phyloP scores from a whole-genome alignment of 2,797 vertebrate genomes.

The Ctenopoma multispine region DNA sequence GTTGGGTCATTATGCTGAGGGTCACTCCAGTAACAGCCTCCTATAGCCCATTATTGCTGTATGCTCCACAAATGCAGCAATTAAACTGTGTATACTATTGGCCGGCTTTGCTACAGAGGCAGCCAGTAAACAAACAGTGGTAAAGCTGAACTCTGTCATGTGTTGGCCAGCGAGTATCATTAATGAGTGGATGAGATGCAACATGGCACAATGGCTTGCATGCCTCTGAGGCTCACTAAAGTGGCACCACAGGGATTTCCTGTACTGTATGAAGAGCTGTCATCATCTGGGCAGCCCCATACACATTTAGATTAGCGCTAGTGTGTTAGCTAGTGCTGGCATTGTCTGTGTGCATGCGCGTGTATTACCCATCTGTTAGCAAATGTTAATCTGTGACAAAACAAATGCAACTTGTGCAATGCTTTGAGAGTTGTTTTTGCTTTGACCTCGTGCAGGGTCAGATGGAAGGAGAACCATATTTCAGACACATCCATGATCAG shows the following conservation, averaged over 20 bases:
- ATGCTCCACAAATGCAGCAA: conserved; percentile 50
- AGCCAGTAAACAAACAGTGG: conserved; percentile 53
- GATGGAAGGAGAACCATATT: conserved; percentile 40
- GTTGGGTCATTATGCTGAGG: conserved; percentile 64
- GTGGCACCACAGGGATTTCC: conserved; percentile 57
- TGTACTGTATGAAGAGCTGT: conserved; percentile 50
- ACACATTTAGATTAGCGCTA: conserved; percentile 59
- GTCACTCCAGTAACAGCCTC: conserved; percentile 58
- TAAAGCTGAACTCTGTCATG: conserved; percentile 49
- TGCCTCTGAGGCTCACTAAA: conserved; percentile 56
- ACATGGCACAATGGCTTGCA: conserved; percentile 58
- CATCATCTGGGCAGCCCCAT: conserved; percentile 57
- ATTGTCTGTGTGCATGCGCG: conserved; percentile 47
- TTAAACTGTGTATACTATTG: conserved; percentile 48
- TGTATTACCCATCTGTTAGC: conserved; percentile 74
- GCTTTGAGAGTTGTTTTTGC: conserved; percentile 45
- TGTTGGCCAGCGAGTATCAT: conserved; percentile 52
- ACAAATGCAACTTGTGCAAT: conserved; percentile 76
- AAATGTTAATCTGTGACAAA: conserved; percentile 69
- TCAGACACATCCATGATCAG: conserved; percentile 21
- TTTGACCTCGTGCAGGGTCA: conserved; percentile 47
- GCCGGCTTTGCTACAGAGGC: conserved; percentile 33
- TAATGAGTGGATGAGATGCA: conserved; percentile 62
- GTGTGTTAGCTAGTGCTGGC: conserved; percentile 35
- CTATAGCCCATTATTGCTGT: conserved; percentile 42